Evolutionary conservation across 2,113 vertebrate species (phyloP).

Genomic region (Leucopsar rothschildi): DNA sequence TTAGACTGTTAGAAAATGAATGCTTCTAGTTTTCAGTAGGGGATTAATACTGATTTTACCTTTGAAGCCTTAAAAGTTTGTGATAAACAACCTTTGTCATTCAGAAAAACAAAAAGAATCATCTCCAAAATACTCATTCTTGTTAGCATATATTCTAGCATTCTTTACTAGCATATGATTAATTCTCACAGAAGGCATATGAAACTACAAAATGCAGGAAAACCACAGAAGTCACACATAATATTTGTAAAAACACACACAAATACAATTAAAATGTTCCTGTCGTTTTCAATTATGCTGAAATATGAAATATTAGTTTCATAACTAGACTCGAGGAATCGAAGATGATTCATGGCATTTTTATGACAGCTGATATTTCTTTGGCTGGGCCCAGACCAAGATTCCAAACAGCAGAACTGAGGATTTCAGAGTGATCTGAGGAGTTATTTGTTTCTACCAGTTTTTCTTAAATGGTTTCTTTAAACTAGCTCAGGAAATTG

Average conservation of each 20-base stretch:
- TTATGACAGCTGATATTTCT: neutral
- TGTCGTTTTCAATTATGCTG: neutral
- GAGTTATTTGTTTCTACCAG: neutral
- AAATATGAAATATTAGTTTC: neutral
- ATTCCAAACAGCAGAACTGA: neutral
- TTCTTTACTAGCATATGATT: neutral
- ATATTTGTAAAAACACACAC: neutral
- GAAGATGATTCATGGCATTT: neutral
- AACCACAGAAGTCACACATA: neutral
- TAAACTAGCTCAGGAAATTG: neutral
- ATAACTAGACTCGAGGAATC: neutral
- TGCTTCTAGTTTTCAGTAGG: neutral
- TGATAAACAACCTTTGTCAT: neutral
- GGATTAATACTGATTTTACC: conserved; percentile 37
- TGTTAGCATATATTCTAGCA: neutral
- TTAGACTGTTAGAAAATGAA: conserved; percentile 12
- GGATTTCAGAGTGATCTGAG: neutral
- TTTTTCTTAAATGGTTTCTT: neutral
- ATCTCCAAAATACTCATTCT: neutral
- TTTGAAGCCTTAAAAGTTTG: conserved; percentile 29
- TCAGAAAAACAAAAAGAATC: neutral
- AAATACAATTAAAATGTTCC: neutral
- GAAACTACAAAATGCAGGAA: neutral
- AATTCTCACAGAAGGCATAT: neutral
- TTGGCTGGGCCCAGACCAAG: neutral